Conservation (phyloP, 2,113 vertebrate genomes). For the Oreochromis niloticus region DNA sequence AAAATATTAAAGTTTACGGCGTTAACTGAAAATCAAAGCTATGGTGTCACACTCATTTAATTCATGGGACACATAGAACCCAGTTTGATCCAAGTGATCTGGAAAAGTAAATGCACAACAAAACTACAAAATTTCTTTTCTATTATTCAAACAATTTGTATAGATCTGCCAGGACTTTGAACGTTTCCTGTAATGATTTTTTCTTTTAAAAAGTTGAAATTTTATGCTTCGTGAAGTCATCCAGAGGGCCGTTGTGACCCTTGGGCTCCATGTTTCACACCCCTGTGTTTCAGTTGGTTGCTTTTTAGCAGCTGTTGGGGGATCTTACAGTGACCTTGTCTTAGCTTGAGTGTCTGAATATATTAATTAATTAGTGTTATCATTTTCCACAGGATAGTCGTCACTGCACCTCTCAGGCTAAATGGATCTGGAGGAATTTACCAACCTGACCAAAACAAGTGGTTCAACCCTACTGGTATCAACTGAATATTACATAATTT, state of each 20-base stretch:
- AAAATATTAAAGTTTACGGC: not conserved
- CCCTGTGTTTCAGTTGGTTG: not conserved
- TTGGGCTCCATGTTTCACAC: not conserved
- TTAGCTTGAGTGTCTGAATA: not conserved
- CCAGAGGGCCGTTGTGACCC: rapidly evolving
- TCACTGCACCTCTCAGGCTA: constrained; percentile 50
- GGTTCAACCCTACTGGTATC: constrained; percentile 22
- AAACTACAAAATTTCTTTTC: not conserved
- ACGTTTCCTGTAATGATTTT: not conserved
- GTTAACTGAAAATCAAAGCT: not conserved
- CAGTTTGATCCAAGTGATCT: not conserved
- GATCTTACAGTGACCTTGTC: not conserved
- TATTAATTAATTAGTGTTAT: not conserved
- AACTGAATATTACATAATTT: rapidly evolving
- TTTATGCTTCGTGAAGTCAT: not conserved
- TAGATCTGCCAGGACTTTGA: not conserved
- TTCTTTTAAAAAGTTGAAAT: not conserved
- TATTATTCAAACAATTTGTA: not conserved
- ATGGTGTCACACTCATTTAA: not conserved
- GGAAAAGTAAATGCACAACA: not conserved
- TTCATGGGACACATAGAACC: not conserved
- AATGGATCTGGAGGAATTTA: constrained; percentile 58
- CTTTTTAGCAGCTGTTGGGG: not conserved
- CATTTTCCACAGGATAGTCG: constrained; percentile 30
- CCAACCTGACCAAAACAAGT: not conserved